Percentiles rank a stretch among this genome's conserved stretches.
Conservation (phyloP, 1,140 invertebrate species). For the Phthorimaea operculella region DNA sequence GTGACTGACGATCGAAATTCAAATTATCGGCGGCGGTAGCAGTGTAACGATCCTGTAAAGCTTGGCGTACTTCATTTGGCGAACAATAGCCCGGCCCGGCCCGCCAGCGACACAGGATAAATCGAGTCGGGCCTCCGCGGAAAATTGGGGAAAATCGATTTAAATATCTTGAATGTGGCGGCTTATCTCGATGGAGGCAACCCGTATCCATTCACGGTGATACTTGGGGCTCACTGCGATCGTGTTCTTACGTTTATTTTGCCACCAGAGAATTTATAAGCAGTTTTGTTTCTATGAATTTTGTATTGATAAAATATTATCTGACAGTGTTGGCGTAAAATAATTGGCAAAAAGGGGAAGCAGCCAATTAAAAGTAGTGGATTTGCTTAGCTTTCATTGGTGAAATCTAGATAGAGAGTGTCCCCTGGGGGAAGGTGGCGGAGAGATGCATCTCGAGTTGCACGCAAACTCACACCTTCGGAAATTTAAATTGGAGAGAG, state of each 20-base stretch:
- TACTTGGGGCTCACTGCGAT: background rate
- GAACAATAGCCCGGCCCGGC: conserved; percentile 52
- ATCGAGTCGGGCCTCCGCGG: conserved; percentile 54
- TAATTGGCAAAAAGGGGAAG: conserved; percentile 5
- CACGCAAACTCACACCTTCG: conserved; percentile 18
- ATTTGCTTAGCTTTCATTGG: conserved; percentile 16
- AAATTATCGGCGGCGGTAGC: conserved; percentile 43
- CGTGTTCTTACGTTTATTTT: background rate
- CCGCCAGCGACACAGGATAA: conserved; percentile 52
- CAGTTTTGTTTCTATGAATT: background rate
- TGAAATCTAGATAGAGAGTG: conserved; percentile 27
- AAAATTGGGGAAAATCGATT: conserved; percentile 66
- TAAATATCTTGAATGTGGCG: conserved; percentile 64
- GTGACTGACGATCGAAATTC: conserved; percentile 21
- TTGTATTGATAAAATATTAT: too few relatives aligned
- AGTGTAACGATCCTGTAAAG: conserved; percentile 44
- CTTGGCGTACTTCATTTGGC: conserved; percentile 58
- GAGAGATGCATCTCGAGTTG: conserved; percentile 22
- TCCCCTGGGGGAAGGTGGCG: too few relatives aligned
- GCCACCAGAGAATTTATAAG: background rate
- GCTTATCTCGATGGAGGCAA: conserved; percentile 48
- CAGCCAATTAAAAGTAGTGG: conserved; percentile 42
- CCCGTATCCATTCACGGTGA: background rate
- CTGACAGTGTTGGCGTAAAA: too few relatives aligned
- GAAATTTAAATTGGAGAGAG: background rate